Evolutionary conservation across 2,888 invertebrate genomes (phyloP), one percentile per base, ranked within the genome.

Genomic region (Tholera decimalis): DNA sequence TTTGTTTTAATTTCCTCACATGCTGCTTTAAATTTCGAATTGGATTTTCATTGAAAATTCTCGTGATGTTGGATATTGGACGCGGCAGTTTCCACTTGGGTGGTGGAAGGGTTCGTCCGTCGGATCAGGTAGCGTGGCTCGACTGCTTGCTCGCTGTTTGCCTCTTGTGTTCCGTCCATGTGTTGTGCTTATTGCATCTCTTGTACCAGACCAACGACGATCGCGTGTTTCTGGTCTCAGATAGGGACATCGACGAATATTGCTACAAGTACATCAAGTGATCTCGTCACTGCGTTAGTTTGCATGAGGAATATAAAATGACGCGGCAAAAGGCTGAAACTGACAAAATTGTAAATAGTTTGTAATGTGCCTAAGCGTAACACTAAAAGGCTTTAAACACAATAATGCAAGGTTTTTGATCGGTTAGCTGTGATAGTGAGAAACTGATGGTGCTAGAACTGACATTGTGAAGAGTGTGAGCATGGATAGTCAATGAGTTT

Each of bases 91-190:
- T 94, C 91, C 96, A 95, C 90, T 91, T 96, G 92, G 95, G 95
- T 76, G 89, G 88, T 79, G 85, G 89, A 88, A 95, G 97, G 96
- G 94, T 92, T 95, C 95, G 96, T 92, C 92, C 94, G 96, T 97
- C 97, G 95, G 97, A 97, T 96, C 97, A 97, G 97, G 97, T 97
- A 97, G 97, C 97, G 96, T 97, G 97, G 96, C 96, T 96, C 91
- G 97, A 97, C 95, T 95, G 97, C 93, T 95, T 97, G 91, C 95
- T 97, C 93, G 97, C 97, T 94, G 93, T 97, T 86, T 96, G 96
- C 90, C 95, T 97, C 78, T 93, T 97, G 93, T 96, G 96, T 92
- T 96, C 96, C 84, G 93, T 97, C 88, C 96, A 97, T 94, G 92
- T 96, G 84, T 93, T 97, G 88, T 97, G 97, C 95, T 96, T 97